A percentile compares a stretch with the other conserved stretches of the same genome.
Evolutionary conservation across 1,140 invertebrate species (phyloP).

Genomic region (Andricus grossulariae): DNA sequence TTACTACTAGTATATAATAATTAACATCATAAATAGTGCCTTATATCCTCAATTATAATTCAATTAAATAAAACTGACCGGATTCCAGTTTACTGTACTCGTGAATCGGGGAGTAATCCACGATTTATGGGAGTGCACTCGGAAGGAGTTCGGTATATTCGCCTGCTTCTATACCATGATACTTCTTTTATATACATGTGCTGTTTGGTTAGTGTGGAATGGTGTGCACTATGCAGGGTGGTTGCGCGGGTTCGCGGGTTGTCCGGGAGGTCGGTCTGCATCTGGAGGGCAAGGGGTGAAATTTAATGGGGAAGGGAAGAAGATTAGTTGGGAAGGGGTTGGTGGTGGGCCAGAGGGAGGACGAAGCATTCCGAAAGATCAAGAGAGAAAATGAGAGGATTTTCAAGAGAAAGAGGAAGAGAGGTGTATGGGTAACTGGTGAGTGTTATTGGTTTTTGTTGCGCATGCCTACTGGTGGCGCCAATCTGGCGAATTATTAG

Average conservation of each 20-base stretch:
- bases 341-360: not conserved
- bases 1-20: not conserved
- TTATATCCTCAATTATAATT: conserved; percentile 50
- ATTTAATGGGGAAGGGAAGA: conserved; percentile 15
- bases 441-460: conserved; percentile 74
- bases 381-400: conserved; percentile 21
- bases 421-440: conserved; percentile 45
- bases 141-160: conserved; percentile 47
- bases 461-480: conserved; percentile 70
- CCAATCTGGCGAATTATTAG: conserved; percentile 74
- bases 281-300: conserved; percentile 41
- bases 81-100: conserved; percentile 44
- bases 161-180: conserved; percentile 33
- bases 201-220: conserved; percentile 50
- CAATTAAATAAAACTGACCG: conserved; percentile 57
- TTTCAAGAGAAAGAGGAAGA: conserved; percentile 49
- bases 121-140: conserved; percentile 59
- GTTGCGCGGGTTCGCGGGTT: conserved; percentile 50
- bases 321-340: not conserved
- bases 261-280: conserved; percentile 57
- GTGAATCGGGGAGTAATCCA: conserved; percentile 54
- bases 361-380: conserved; percentile 8
- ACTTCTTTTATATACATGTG: conserved; percentile 31
- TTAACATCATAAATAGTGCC: not conserved
- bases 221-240: conserved; percentile 42